A percentile compares a stretch with the other conserved stretches of the same genome.
These are phyloP conservation scores for Bellardia pandia DNA, from an alignment of 2,888 invertebrate species.

Conservation along the genomic window DNA sequence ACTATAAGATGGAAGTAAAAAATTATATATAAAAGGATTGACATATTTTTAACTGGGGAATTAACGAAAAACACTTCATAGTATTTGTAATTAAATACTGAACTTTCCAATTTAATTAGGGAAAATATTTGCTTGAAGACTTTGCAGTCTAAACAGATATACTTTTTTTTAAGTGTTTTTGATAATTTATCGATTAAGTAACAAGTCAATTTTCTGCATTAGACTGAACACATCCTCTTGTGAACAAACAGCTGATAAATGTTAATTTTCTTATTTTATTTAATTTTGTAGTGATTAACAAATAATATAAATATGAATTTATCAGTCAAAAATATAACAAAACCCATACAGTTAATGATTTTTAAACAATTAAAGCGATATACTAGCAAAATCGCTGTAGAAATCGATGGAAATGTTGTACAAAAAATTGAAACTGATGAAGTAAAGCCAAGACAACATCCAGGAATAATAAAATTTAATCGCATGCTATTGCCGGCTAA, in stretches of 20 bases:
- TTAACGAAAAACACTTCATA: too few relatives aligned
- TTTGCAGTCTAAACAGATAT: too few relatives aligned
- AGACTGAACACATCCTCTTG: neutral
- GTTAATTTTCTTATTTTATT: neutral
- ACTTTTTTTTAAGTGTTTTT: too few relatives aligned
- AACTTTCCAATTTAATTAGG: too few relatives aligned
- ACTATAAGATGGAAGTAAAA: too few relatives aligned
- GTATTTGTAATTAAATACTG: too few relatives aligned
- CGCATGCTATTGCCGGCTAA: slow-evolving; percentile 86
- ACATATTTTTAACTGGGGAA: too few relatives aligned
- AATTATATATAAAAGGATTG: too few relatives aligned
- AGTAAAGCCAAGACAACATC: slow-evolving; percentile 89
- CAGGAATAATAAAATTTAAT: slow-evolving; percentile 87
- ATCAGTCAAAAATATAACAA: slow-evolving; percentile 46
- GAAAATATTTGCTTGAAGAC: too few relatives aligned
- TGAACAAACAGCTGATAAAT: neutral
- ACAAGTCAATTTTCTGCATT: too few relatives aligned
- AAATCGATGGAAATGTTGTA: slow-evolving; percentile 76
- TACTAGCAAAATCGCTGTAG: slow-evolving; percentile 81
- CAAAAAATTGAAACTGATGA: slow-evolving; percentile 78
- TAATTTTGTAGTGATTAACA: neutral
- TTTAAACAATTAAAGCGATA: slow-evolving; percentile 64
- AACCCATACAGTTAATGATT: neutral
- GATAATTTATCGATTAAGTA: too few relatives aligned
- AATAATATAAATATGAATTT: slow-evolving; percentile 54